Evolutionary conservation across 2,888 invertebrate genomes (phyloP), one percentile per base, ranked within the genome.

Genomic region (Euspilapteryx auroguttella): DNA sequence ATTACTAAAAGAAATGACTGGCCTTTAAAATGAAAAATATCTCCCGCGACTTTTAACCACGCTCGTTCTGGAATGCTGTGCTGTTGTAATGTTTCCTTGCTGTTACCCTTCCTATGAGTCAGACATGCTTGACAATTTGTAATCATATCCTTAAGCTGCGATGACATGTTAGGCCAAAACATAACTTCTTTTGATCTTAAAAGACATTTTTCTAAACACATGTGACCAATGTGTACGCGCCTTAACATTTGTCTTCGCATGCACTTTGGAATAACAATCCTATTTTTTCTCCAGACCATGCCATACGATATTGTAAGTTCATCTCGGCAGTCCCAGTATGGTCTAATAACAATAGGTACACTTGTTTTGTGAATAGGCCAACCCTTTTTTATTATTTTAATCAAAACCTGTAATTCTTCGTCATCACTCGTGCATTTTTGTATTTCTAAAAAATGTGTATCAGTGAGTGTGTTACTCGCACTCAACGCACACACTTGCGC

Each of bases 151-250:
- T 34, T 14, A 28, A 39, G 21, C n/a, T 40, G 34, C 6, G 31
- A 15, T 12, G 28, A 35, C 10, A 38, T 35, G 25, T 34, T 31
- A 3, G 41, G 39, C 39, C 39, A 39, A 31, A 30, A 41, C 25
- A 38, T 33, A 14, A 32, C 30, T 31, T 38, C 38, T 5, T 34
- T 13, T 2, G 37, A 35, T n/a, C 36, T 29, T 12, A 37, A 22
- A 17, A 33, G 33, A 13, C 34, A 35, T 30, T 38, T 41, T 24
- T 37, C 39, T 3, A 36, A 8, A 2, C 40, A 36, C 9, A 37
- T 14, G 28, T 40, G 37, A n/a, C 38, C 34, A n/a, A 31, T 13
- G 26, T 40, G 40, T 14, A 34, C 27, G 14, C 31, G 35, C n/a
- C 31, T 25, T 20, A 41, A 25, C 35, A 39, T 41, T 8, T 34